Conservation (phyloP, 2,888 invertebrate genomes). For the Drosophila antonietae region DNA sequence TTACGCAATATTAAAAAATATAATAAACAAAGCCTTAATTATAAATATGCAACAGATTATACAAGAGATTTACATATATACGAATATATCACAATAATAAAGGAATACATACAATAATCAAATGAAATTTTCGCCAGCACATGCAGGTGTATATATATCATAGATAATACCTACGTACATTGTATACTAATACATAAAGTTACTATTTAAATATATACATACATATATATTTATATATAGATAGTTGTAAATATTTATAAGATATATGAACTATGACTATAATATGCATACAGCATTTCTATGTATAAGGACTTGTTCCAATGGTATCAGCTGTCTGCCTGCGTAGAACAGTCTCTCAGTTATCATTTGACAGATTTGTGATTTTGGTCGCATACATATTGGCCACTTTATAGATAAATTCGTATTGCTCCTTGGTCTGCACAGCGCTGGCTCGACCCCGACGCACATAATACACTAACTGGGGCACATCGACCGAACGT, state of each 20-base stretch:
- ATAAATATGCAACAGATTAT: conserved; percentile 80
- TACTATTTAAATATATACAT: conserved; percentile 29
- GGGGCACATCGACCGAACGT: conserved; percentile 93
- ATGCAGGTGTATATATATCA: conserved; percentile 37
- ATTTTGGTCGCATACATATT: conserved; percentile 93
- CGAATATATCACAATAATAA: conserved; percentile 83
- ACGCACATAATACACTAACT: conserved; percentile 92
- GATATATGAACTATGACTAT: conserved; percentile 51
- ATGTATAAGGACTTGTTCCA: conserved; percentile 59
- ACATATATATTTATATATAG: conserved; percentile 25
- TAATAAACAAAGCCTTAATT: conserved; percentile 50
- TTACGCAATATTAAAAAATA: conserved; percentile 40
- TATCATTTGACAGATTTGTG: conserved; percentile 89
- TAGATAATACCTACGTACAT: conserved; percentile 34
- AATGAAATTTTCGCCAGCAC: conserved; percentile 69
- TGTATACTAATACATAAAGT: conserved; percentile 32
- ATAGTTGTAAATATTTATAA: conserved; percentile 23
- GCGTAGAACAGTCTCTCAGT: conserved; percentile 65
- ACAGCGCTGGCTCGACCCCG: conserved; percentile 95
- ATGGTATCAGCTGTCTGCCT: conserved; percentile 22
- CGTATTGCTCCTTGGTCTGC: conserved; percentile 96
- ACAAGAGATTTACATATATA: conserved; percentile 71
- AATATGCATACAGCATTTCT: conserved; percentile 43
- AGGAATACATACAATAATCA: conserved; percentile 79
- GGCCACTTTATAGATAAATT: conserved; percentile 95